Percentiles rank a stretch among this genome's conserved stretches.
Evolutionary conservation across 92 coral and sea anemone species (phyloP).

Genomic region (Epizoanthus fatuus): DNA sequence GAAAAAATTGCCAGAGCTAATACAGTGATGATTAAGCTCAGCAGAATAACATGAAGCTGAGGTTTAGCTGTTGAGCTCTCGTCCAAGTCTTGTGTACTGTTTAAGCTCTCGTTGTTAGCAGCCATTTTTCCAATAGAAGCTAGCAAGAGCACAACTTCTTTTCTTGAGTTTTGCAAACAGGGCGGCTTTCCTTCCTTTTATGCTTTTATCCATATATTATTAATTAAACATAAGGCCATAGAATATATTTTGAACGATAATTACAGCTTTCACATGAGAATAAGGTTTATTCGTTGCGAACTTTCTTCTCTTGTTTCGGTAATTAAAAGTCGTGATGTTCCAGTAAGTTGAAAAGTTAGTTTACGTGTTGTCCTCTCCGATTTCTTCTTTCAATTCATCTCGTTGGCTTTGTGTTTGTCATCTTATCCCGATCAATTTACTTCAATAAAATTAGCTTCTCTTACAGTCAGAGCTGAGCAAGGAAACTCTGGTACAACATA

Average conservation of each 20-base stretch:
- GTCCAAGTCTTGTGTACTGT: background rate
- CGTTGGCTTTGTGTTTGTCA: background rate
- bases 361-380: background rate
- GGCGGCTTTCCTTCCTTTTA: background rate
- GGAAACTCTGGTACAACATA: too few relatives aligned
- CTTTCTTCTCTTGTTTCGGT: background rate
- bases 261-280: background rate
- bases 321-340: background rate
- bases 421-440: background rate
- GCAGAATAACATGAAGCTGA: slow-evolving; percentile 44
- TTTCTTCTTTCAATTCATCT: background rate
- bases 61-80: background rate
- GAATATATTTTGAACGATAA: background rate
- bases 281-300: background rate
- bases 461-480: too few relatives aligned
- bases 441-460: background rate
- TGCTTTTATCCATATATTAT: background rate
- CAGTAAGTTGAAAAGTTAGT: background rate
- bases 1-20: slow-evolving; percentile 84
- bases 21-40: slow-evolving; percentile 59
- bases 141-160: background rate
- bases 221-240: background rate
- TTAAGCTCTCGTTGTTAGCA: background rate
- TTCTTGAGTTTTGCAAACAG: background rate
- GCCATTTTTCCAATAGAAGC: background rate